Conservation (phyloP, 1,140 invertebrate species). For the Akabosia matsudoensis region DNA sequence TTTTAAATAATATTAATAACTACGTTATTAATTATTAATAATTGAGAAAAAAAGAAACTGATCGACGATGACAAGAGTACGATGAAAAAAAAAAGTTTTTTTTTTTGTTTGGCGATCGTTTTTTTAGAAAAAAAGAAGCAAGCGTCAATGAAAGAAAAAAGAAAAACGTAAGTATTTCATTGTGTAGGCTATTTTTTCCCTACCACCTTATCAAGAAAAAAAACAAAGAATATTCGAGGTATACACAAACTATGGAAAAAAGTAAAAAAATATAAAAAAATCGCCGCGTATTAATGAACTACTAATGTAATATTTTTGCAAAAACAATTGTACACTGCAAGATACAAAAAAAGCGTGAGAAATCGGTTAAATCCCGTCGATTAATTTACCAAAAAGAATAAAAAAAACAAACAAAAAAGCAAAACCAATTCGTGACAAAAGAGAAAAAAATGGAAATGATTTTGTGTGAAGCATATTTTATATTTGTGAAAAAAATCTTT, state of each 20-base stretch:
- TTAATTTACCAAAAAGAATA: slow-evolving; percentile 19
- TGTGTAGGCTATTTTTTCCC: slow-evolving; percentile 6
- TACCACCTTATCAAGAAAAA: too few species aligned
- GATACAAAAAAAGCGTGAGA: slow-evolving; percentile 9
- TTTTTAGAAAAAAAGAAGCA: too few species aligned
- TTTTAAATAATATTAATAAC: neutral
- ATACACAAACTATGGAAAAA: too few species aligned
- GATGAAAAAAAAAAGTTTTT: too few species aligned
- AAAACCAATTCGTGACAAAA: slow-evolving; percentile 22
- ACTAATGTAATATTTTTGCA: slow-evolving; percentile 25
- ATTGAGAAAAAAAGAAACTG: neutral
- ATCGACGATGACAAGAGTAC: too few species aligned
- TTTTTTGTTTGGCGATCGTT: neutral
- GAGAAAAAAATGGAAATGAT: neutral
- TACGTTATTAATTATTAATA: neutral
- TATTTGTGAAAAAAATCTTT: neutral
- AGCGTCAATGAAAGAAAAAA: too few species aligned
- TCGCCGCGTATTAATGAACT: slow-evolving; percentile 21
- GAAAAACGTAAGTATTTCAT: slow-evolving; percentile 21
- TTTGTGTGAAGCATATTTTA: too few species aligned
- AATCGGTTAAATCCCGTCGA: slow-evolving; percentile 24
- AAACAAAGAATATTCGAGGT: slow-evolving; percentile 12
- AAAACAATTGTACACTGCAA: slow-evolving; percentile 18
- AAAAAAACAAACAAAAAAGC: slow-evolving; percentile 11
- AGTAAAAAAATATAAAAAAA: neutral